phyloP scores from a whole-genome alignment of 2,888 invertebrate genomes.

The Maniola hyperantus region DNA sequence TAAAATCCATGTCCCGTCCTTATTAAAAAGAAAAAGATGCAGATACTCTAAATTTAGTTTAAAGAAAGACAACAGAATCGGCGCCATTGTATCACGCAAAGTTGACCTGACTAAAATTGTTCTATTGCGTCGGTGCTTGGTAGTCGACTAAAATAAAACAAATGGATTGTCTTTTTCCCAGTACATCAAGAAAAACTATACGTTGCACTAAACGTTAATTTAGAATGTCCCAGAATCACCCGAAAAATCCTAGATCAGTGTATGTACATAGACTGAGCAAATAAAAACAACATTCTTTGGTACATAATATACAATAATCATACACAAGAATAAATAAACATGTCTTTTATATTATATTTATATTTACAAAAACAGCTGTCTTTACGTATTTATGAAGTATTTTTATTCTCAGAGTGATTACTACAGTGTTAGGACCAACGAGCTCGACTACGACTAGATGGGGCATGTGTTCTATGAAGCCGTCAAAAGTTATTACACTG shows the following conservation, averaged over 20 bases:
- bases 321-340: slow-evolving; percentile 4
- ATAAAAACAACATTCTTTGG: slow-evolving; percentile 7
- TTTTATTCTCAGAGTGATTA: background rate
- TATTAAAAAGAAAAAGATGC: too few species aligned
- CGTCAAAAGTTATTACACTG: too few species aligned
- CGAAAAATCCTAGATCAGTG: too few species aligned
- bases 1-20: too few species aligned
- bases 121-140: background rate
- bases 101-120: background rate
- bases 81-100: too few species aligned
- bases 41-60: too few species aligned
- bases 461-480: too few species aligned
- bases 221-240: too few species aligned
- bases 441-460: too few species aligned
- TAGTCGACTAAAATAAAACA: background rate
- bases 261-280: slow-evolving; percentile 17
- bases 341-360: slow-evolving; percentile 6
- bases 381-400: background rate
- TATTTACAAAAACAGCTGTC: slow-evolving; percentile 26
- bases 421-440: background rate
- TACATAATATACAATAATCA: slow-evolving; percentile 1
- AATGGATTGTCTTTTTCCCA: background rate
- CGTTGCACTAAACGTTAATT: too few species aligned
- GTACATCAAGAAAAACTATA: background rate
- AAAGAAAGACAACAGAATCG: too few species aligned